These are phyloP conservation scores for Scelioninae gen. 1 DNA, from an alignment of 2,888 invertebrate species.

Conservation along the genomic window DNA sequence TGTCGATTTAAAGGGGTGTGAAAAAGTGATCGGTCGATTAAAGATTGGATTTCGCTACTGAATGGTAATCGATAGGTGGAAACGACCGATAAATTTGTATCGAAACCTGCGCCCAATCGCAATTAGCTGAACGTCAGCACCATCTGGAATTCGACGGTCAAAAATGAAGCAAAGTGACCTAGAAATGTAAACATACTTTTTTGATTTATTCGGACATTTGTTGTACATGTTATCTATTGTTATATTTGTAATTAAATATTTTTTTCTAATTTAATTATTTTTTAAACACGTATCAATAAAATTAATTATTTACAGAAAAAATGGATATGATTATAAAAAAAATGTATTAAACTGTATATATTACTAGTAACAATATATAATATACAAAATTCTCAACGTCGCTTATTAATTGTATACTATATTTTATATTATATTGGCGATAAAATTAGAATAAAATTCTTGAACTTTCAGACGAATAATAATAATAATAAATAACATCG, in stretches of 20 bases:
- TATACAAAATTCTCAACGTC: too few species aligned
- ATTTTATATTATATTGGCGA: too few species aligned
- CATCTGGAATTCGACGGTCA: slow-evolving; percentile 48
- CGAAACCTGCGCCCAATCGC: slow-evolving; percentile 52
- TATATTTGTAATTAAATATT: too few species aligned
- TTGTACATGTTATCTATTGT: too few species aligned
- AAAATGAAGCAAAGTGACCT: slow-evolving; percentile 24
- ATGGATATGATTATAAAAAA: too few species aligned
- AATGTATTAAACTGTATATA: too few species aligned
- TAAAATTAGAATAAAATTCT: too few species aligned
- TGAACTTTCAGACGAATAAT: neutral
- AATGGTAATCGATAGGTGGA: slow-evolving; percentile 76
- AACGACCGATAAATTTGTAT: slow-evolving; percentile 74
- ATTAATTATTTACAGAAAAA: too few species aligned
- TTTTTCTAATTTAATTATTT: too few species aligned
- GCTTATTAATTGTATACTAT: too few species aligned
- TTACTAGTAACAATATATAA: too few species aligned
- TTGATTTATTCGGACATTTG: slow-evolving; percentile 51
- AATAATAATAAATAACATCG: neutral
- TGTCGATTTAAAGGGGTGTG: slow-evolving; percentile 26
- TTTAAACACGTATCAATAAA: too few species aligned
- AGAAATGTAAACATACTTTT: slow-evolving; percentile 52
- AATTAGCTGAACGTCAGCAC: slow-evolving; percentile 64
- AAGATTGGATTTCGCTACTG: slow-evolving; percentile 78
- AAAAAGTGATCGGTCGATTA: slow-evolving; percentile 72